phyloP scores from a whole-genome alignment of 2,888 invertebrate species.

The Cacoxenus indagator region DNA sequence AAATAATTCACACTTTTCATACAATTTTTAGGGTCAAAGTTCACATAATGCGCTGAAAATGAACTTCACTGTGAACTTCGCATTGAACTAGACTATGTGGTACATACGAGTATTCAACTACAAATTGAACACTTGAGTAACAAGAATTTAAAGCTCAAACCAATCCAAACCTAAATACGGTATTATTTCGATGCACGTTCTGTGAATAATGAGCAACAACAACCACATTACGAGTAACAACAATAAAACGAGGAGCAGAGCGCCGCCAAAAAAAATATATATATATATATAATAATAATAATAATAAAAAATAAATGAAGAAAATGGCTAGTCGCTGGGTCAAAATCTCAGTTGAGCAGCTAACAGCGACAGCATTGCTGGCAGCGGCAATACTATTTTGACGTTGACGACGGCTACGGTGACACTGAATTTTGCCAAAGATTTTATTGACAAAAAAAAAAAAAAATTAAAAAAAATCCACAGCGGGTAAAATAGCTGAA shows the following conservation, averaged over 20 bases:
- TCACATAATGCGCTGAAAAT: too few species aligned
- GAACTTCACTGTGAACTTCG: too few species aligned
- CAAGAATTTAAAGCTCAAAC: background rate
- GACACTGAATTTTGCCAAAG: too few species aligned
- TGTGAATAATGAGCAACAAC: slow-evolving; percentile 13
- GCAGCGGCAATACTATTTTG: background rate
- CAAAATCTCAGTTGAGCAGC: background rate
- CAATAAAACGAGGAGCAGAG: background rate
- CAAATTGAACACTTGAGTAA: background rate
- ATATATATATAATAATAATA: background rate
- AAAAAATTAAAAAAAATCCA: too few species aligned
- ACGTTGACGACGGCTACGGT: background rate
- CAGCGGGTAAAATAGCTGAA: too few species aligned
- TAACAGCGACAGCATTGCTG: background rate
- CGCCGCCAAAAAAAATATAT: background rate
- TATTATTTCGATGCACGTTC: background rate
- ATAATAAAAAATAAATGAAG: background rate
- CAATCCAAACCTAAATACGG: background rate
- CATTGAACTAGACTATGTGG: too few species aligned
- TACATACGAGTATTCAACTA: background rate
- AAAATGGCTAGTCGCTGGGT: background rate
- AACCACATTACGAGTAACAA: slow-evolving; percentile 11
- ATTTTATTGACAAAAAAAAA: too few species aligned
- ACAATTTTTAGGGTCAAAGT: too few species aligned
- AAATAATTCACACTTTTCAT: too few species aligned